phyloP scores from a whole-genome alignment of 1,140 invertebrate genomes.

The Brachionus manjavacas region DNA sequence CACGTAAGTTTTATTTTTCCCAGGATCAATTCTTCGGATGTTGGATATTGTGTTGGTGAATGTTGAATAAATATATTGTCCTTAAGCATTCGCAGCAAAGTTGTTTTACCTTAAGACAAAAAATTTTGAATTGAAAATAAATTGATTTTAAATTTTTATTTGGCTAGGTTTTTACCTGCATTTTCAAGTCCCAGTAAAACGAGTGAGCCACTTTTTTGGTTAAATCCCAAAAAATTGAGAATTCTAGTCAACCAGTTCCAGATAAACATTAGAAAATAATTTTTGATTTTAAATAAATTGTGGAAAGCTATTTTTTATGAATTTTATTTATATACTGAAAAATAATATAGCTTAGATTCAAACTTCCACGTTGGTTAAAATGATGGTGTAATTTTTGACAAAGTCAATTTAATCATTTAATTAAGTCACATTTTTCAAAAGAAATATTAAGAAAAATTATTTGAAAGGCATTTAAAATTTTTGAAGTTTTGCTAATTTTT shows the following conservation, averaged over 20 bases:
- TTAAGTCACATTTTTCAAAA: too few relatives aligned
- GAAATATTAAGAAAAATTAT: too few relatives aligned
- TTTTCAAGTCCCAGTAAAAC: slow-evolving; percentile 96
- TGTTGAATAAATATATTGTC: slow-evolving; percentile 97
- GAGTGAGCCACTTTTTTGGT: slow-evolving; percentile 97
- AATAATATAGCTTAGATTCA: neutral
- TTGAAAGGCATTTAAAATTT: too few relatives aligned
- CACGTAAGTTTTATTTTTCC: slow-evolving; percentile 99
- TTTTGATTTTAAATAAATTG: neutral
- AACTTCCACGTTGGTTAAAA: neutral
- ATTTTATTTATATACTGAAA: too few relatives aligned
- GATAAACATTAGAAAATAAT: slow-evolving; percentile 73
- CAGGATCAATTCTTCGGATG: slow-evolving; percentile 96
- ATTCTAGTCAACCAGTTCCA: slow-evolving; percentile 95
- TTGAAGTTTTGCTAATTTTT: too few relatives aligned
- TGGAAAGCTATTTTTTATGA: too few relatives aligned
- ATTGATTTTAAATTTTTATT: slow-evolving; percentile 56
- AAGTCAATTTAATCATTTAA: too few relatives aligned
- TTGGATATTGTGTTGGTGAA: slow-evolving; percentile 96
- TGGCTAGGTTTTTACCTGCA: slow-evolving; percentile 66
- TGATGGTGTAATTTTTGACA: too few relatives aligned
- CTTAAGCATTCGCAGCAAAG: slow-evolving; percentile 96
- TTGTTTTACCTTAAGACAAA: slow-evolving; percentile 62
- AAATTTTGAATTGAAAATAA: slow-evolving; percentile 60
- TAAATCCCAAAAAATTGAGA: slow-evolving; percentile 89